Conservation (phyloP, 1,140 invertebrate genomes). For the Dendrolimus punctatus region DNA sequence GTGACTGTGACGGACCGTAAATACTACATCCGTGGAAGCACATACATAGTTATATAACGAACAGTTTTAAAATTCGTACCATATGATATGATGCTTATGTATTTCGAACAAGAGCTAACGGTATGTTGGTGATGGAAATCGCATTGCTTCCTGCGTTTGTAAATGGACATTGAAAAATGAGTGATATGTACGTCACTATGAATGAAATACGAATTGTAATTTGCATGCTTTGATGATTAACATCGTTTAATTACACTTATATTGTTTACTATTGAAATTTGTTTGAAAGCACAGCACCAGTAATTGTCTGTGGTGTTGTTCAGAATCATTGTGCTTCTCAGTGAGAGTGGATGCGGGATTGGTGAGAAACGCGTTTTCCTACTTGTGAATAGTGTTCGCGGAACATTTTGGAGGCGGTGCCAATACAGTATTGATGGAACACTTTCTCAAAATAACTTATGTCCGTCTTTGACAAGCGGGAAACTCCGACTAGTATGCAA, state of each 20-base stretch:
- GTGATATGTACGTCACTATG: constrained; percentile 24
- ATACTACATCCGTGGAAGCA: constrained; percentile 31
- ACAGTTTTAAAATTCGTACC: constrained; percentile 25
- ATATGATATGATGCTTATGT: constrained; percentile 13
- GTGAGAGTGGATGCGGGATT: too few relatives aligned
- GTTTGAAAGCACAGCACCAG: too few relatives aligned
- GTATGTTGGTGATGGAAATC: constrained; percentile 42
- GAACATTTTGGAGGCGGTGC: too few relatives aligned
- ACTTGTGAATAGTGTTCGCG: too few relatives aligned
- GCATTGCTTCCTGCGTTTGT: constrained; percentile 43
- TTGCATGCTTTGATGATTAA: background rate
- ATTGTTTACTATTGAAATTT: too few relatives aligned
- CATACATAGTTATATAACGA: constrained; percentile 35
- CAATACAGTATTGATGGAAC: too few relatives aligned
- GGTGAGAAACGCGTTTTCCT: too few relatives aligned
- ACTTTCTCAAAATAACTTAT: too few relatives aligned
- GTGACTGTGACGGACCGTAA: constrained; percentile 41
- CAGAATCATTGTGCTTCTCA: too few relatives aligned
- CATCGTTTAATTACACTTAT: background rate
- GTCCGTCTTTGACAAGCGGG: too few relatives aligned
- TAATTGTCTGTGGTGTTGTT: too few relatives aligned
- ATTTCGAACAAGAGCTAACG: constrained; percentile 21
- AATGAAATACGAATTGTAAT: constrained; percentile 8
- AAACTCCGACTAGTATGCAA: too few relatives aligned
- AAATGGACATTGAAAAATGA: constrained; percentile 22